Evolutionary conservation across 2,888 invertebrate species (phyloP), one percentile per base, ranked within the genome.

Genomic region (Lordiphosa andalusiaca): DNA sequence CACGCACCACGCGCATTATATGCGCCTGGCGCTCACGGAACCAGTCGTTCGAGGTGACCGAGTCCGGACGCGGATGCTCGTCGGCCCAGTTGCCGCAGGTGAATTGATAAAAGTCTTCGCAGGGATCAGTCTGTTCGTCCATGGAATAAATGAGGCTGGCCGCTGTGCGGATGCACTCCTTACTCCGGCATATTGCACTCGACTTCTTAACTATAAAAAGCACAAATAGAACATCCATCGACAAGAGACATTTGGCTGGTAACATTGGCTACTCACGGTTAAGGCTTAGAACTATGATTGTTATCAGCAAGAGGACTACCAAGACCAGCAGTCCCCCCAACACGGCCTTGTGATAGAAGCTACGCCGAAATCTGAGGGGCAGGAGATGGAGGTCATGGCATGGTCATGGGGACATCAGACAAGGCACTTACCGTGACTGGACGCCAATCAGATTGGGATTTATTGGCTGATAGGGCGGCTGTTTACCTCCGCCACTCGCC

Each of bases 71-170:
- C 0, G 94, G 94, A 87, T 96, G 95, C 48, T 94, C 93, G 5
- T 91, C 89, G 0, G 92, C 90, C 95, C 95, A 96, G 69, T 93
- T 93, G 2, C 95, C 96, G 77, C 96, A 96, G 0, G 92, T 88
- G 73, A 92, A 95, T 91, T 93, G 90, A 88, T 95, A 95, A 90
- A 96, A 96, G 89, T 96, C 93, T 40, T 94, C 92, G 83, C 96
- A 96, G 47, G 96, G 95, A 87, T 95, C 92, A 48, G 91, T 92
- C 25, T 91, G 91, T 50, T 88, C 88, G 86, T 96, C 93, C 93
- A 96, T 94, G 9, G 95, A 93, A 41, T 93, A 91, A 13, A 93
- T 92, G 35, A 95, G 90, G 88, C 93, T 94, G 16, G 94, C 92
- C 6, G 95, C 94, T 66, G 93, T 91, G 25, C 94, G 91, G 36